Evolutionary conservation across 2,888 invertebrate species (phyloP), one percentile per base, ranked within the genome.

Genomic region (Cerastoderma edule): DNA sequence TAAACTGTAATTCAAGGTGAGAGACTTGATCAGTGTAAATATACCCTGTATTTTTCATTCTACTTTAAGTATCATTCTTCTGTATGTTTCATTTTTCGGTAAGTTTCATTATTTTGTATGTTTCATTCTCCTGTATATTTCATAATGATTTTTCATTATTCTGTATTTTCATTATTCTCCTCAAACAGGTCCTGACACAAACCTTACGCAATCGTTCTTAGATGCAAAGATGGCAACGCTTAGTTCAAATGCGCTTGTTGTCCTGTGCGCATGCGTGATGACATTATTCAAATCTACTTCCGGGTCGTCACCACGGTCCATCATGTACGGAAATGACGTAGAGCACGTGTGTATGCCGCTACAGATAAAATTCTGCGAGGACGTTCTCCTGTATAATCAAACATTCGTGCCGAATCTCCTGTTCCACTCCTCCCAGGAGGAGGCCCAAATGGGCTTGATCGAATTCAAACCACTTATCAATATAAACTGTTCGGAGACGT

Each of bases 331-430:
- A 66, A 66, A 50, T 53, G 33, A 54, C 24, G 39, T 60, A 13
- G 60, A 60, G 27, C 60, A 68, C 48, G 48, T 57, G 24, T 68
- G 68, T 33, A 30, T 39, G 46, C 68, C 68, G n/a, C 22, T 68
- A 32, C 60, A 68, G n/a, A 67, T 53, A 10, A 28, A 50, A 19
- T 60, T 67, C 16, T 80, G 80, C 44, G 30, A 56, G 28, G 65
- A 69, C 13, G 70, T 64, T 16, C 24, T 70, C 13, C 78, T 73
- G 0, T 82, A 82, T 46, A 82, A 82, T 50, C 27, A 64, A 35
- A 78, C 81, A 27, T 56, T 73, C n/a, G 67, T 82, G n/a, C 81
- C 81, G 1, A 82, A 82, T 57, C 33, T 71, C 19, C 53, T 78
- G 13, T 75, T 74, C 3, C 72, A 82, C 63, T 48, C 46, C n/a